Percentiles rank a stretch among this genome's conserved stretches.
Conservation (phyloP, 2,113 vertebrate species). For the Peromyscus californicus region DNA sequence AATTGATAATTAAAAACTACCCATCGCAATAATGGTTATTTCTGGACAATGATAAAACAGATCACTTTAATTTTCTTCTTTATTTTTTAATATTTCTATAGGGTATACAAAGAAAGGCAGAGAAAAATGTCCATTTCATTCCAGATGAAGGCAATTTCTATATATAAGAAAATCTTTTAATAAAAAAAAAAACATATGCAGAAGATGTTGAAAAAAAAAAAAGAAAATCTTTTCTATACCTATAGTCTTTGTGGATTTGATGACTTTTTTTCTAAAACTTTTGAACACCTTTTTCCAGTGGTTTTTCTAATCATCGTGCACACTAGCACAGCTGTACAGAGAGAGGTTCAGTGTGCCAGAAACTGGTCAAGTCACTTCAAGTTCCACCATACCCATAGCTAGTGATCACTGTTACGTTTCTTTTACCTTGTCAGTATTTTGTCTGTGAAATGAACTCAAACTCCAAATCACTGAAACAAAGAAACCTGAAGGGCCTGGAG, state of each 20-base stretch:
- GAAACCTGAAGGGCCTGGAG: conserved; percentile 1
- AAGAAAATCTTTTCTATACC: conserved; percentile 35
- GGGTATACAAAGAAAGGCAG: conserved; percentile 12
- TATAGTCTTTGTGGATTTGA: conserved; percentile 24
- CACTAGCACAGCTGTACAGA: background rate
- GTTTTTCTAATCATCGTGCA: background rate
- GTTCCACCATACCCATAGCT: background rate
- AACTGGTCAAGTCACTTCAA: background rate
- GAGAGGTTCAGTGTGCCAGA: background rate
- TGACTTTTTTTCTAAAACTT: conserved; percentile 17
- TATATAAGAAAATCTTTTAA: conserved; percentile 45
- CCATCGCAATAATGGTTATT: background rate
- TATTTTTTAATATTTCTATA: conserved; percentile 8
- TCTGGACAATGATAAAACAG: conserved; percentile 24
- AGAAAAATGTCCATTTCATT: conserved; percentile 14
- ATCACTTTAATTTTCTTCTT: background rate
- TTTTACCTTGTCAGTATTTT: background rate
- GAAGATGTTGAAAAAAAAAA: too few relatives aligned
- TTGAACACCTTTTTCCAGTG: conserved; percentile 1
- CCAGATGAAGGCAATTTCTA: conserved; percentile 29
- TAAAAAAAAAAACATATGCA: too few relatives aligned
- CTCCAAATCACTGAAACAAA: conserved; percentile 45
- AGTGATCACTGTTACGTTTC: background rate
- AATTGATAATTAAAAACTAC: background rate
- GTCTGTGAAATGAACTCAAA: conserved; percentile 39